These are phyloP conservation scores for Steinernema scapterisci DNA, from an alignment of 2,888 invertebrate genomes.

Conservation along the genomic window DNA sequence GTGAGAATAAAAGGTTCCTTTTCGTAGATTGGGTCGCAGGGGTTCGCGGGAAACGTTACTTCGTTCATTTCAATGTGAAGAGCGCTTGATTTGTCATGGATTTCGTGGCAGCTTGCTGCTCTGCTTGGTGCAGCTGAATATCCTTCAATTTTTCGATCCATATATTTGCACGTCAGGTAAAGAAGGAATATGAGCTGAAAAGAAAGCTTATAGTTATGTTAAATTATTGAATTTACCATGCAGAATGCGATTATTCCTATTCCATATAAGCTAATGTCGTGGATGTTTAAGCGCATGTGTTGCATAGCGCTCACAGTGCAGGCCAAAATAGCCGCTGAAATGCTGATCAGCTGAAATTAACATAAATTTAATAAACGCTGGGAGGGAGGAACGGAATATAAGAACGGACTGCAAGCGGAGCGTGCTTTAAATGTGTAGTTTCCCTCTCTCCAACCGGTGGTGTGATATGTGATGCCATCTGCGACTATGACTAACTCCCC, in stretches of 20 bases:
- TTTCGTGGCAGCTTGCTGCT: slow-evolving; percentile 11
- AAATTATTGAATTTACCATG: neutral
- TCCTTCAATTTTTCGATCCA: slow-evolving; percentile 2
- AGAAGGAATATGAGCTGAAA: slow-evolving; percentile 10
- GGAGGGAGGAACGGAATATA: neutral
- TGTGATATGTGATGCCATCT: slow-evolving; percentile 18
- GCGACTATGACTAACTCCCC: slow-evolving; percentile 16
- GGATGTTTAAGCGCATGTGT: neutral
- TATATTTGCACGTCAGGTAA: slow-evolving; percentile 17
- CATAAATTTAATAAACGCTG: neutral
- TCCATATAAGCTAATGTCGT: slow-evolving; percentile 15
- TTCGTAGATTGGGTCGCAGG: too few species aligned
- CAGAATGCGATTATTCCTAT: slow-evolving; percentile 1
- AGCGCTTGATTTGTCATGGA: neutral
- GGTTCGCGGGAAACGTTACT: too few species aligned
- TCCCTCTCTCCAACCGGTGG: neutral
- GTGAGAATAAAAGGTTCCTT: too few species aligned
- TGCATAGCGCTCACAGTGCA: neutral
- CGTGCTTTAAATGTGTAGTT: neutral
- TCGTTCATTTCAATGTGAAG: neutral
- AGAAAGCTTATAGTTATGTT: neutral
- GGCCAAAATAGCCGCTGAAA: too few species aligned
- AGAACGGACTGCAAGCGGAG: neutral
- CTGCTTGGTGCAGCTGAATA: slow-evolving; percentile 1
- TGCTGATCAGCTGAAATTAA: neutral